Percentiles rank a stretch among this genome's conserved stretches.
phyloP scores from a whole-genome alignment of 1,140 invertebrate genomes.

The Drosophila santomea region DNA sequence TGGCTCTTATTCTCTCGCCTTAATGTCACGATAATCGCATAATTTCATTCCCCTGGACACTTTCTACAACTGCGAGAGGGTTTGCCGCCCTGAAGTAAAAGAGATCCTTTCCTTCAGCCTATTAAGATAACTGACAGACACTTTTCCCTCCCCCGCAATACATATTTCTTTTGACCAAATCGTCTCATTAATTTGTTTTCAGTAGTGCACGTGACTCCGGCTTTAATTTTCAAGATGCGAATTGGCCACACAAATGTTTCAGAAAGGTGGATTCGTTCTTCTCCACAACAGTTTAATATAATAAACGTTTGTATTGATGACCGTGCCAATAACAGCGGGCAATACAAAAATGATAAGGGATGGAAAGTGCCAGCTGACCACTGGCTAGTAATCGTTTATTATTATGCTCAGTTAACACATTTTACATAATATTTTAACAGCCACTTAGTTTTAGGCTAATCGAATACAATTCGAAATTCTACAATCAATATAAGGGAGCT shows the following conservation, averaged over 20 bases:
- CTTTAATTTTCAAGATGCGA: conserved; percentile 12
- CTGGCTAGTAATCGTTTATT: neutral
- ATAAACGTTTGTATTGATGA: neutral
- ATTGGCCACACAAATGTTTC: neutral
- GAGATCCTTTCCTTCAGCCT: conserved; percentile 20
- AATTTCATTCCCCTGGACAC: conserved; percentile 62
- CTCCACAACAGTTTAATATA: conserved; percentile 6
- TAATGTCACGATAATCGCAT: conserved; percentile 74
- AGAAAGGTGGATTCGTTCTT: neutral
- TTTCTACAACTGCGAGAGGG: conserved; percentile 12
- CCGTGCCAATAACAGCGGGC: neutral
- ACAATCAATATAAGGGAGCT: too few species aligned
- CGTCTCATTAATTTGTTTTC: conserved; percentile 53
- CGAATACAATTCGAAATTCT: too few species aligned
- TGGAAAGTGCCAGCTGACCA: too few species aligned
- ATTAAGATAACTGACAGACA: conserved; percentile 25
- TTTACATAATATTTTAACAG: too few species aligned
- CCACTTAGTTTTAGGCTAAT: too few species aligned
- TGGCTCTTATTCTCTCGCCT: conserved; percentile 62
- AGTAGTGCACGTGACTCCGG: conserved; percentile 58
- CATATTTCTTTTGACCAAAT: conserved; percentile 56
- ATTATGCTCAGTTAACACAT: neutral
- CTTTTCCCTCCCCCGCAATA: conserved; percentile 23
- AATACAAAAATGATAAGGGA: neutral
- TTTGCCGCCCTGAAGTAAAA: conserved; percentile 11